These are phyloP conservation scores for Oscheius sp. DNA, from an alignment of 2,888 invertebrate genomes.

Conservation along the genomic window DNA sequence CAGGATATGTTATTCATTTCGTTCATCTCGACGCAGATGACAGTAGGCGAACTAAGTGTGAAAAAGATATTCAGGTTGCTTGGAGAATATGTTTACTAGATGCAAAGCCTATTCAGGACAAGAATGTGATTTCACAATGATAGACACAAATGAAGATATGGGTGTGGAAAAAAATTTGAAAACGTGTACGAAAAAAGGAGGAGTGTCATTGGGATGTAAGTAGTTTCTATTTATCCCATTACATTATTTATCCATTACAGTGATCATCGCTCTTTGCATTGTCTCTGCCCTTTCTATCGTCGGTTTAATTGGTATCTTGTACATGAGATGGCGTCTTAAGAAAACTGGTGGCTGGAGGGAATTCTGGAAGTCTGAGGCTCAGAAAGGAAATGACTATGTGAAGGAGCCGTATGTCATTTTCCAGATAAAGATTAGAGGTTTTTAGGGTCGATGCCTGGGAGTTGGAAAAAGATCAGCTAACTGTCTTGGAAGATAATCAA, in stretches of 20 bases:
- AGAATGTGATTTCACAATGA: not conserved
- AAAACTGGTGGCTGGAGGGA: conserved; percentile 9
- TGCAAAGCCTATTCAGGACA: not conserved
- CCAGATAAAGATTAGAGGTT: not conserved
- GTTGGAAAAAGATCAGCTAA: conserved; percentile 43
- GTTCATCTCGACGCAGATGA: not conserved
- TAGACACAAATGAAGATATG: not conserved
- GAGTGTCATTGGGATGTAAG: not conserved
- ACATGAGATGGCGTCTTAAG: not conserved
- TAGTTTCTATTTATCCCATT: no score
- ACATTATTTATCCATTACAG: not conserved
- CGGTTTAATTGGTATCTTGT: not conserved
- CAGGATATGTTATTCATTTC: not conserved
- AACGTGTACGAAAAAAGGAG: not conserved
- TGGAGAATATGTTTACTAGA: not conserved
- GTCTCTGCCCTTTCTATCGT: not conserved
- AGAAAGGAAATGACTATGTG: not conserved
- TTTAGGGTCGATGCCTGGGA: conserved; percentile 53
- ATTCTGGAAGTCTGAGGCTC: not conserved
- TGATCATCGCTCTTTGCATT: not conserved
- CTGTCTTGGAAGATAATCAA: conserved; percentile 49
- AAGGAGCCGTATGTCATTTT: not conserved
- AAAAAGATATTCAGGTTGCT: not conserved
- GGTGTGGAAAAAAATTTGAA: not conserved
- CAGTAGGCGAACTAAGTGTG: no score